Evolutionary conservation across 1,140 invertebrate genomes (phyloP).

Genomic region (Drosophila ohnishii): DNA sequence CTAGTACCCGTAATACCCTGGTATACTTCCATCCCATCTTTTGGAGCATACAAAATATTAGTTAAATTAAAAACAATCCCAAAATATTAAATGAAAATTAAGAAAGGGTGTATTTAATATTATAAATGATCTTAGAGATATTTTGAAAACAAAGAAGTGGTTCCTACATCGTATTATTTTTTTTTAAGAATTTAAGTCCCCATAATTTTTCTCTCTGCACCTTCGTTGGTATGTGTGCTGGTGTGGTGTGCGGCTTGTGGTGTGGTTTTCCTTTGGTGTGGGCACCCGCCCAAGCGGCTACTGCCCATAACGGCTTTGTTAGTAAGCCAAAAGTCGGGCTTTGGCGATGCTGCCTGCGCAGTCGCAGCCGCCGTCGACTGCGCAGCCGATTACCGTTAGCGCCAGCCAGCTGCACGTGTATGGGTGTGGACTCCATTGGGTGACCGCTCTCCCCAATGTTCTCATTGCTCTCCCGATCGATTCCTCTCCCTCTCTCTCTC

Average conservation of each 20-base stretch:
- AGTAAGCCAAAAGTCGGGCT: conserved; percentile 63
- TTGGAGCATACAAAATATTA: too few relatives aligned
- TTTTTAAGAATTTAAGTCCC: background rate
- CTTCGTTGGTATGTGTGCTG: conserved; percentile 7
- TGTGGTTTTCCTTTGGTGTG: conserved; percentile 49
- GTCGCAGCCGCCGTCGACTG: conserved; percentile 34
- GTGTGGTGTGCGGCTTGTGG: conserved; percentile 28
- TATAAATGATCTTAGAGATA: too few relatives aligned
- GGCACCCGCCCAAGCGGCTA: conserved; percentile 75
- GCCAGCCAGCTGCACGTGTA: conserved; percentile 44
- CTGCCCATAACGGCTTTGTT: conserved; percentile 81
- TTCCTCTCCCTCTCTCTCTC: conserved; percentile 11
- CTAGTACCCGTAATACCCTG: too few relatives aligned
- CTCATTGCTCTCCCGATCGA: conserved; percentile 25
- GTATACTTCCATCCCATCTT: too few relatives aligned
- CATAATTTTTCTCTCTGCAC: background rate
- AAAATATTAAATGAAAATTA: too few relatives aligned
- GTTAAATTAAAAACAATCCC: too few relatives aligned
- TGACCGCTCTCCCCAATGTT: conserved; percentile 25
- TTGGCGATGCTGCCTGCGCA: conserved; percentile 18
- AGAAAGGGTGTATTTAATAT: too few relatives aligned
- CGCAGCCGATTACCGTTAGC: conserved; percentile 77
- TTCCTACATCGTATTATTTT: too few relatives aligned
- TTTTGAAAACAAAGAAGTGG: too few relatives aligned
- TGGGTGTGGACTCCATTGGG: conserved; percentile 70